Evolutionary conservation across 2,797 vertebrate species (phyloP).

Genomic region (Pipistrellus kuhlii): DNA sequence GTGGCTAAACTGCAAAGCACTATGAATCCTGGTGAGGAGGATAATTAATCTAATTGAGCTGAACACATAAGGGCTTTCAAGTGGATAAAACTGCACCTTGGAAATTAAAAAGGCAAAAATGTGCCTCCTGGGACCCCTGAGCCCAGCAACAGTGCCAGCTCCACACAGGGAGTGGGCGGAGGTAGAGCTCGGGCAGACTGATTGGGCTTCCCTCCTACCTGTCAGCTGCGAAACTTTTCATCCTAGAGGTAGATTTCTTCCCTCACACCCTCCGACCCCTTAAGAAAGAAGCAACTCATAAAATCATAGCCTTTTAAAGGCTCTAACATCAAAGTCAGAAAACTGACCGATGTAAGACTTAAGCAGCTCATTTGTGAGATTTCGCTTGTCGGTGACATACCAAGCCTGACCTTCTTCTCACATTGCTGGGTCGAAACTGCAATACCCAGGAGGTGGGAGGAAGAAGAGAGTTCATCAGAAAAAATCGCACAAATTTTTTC

Average conservation of each 20-base stretch:
- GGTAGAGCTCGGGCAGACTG: background rate
- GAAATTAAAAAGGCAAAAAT: background rate
- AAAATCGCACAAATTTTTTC: background rate
- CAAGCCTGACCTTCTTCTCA: background rate
- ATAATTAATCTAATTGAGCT: conserved; percentile 52
- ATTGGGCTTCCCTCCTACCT: background rate
- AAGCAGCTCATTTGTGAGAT: conserved; percentile 13
- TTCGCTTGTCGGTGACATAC: background rate
- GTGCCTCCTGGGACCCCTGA: background rate
- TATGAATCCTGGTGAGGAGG: conserved; percentile 50
- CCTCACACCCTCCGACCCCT: background rate
- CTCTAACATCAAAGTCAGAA: conserved; percentile 40
- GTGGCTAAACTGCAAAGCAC: conserved; percentile 3
- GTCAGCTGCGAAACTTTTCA: background rate
- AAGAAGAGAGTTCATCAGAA: background rate
- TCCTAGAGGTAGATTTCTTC: background rate
- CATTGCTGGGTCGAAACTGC: background rate
- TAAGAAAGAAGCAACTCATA: conserved; percentile 38
- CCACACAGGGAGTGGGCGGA: background rate
- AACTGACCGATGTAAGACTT: background rate
- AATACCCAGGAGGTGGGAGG: background rate
- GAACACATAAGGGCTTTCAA: conserved; percentile 65
- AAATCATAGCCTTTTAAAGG: conserved; percentile 51
- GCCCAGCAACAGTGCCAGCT: background rate
- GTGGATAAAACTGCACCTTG: background rate